These are phyloP conservation scores for Ammospiza nelsoni DNA, from an alignment of 2,113 vertebrate species.

Conservation along the genomic window DNA sequence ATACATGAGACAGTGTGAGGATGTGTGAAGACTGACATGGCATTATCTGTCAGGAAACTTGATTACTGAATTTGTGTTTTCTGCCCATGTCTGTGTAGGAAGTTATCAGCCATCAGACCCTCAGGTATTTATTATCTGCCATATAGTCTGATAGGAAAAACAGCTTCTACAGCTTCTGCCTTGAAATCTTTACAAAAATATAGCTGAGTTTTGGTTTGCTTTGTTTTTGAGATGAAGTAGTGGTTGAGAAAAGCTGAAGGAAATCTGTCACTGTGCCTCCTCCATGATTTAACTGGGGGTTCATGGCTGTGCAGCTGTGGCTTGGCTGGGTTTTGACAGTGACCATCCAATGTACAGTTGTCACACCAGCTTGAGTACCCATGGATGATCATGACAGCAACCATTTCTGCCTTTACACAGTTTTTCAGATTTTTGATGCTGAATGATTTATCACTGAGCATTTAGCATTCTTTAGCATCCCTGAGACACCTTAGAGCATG, in stretches of 20 bases:
- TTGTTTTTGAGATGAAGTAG: neutral
- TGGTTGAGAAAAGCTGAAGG: neutral
- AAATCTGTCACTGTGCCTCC: neutral
- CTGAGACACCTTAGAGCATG: neutral
- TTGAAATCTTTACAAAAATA: neutral
- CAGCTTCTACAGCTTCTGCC: neutral
- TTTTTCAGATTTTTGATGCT: neutral
- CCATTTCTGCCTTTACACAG: neutral
- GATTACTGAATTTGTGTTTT: slow-evolving; percentile 12
- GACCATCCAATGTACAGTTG: neutral
- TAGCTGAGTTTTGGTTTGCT: neutral
- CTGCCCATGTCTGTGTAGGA: neutral
- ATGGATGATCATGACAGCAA: neutral
- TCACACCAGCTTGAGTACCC: neutral
- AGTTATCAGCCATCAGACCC: neutral
- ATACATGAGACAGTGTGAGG: neutral
- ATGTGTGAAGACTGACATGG: neutral
- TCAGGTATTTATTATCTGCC: slow-evolving; percentile 2
- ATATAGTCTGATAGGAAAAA: slow-evolving; percentile 9
- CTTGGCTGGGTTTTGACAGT: neutral
- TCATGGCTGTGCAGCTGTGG: neutral
- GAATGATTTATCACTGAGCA: neutral
- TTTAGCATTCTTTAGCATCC: neutral
- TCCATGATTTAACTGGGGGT: neutral
- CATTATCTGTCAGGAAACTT: neutral